Base-by-base conservation (phyloP, 2,888 invertebrate species). In the Archips xylosteana region DNA sequence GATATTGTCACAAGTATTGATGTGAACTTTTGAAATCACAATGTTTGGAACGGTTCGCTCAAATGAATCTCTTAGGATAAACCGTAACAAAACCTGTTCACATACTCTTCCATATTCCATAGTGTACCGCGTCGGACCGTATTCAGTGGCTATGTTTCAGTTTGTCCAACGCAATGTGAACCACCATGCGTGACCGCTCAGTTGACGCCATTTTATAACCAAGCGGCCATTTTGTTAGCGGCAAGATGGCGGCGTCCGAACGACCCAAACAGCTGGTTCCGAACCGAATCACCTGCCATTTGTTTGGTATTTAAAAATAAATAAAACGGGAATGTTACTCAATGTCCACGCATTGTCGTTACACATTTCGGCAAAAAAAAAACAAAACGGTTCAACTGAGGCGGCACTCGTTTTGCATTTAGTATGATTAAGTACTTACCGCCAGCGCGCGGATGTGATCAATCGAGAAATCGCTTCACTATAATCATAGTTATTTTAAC, bases 241-340 rank as follows among this genome's bases (percentile, higher is more conserved):
- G 68, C 78, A 82, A 84, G 75, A 85, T 88, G 91, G 91, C 89
- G 87, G 87, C 86, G 79, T 76, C 85, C 90, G 90, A 91, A 90
- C 91, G 90, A 89, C 80, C 91, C 92, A 88, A 89, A 85, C 92
- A 82, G 89, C 89, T 78, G 87, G 86, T 92, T 92, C 90, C 81
- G 80, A 77, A 74, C 70, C 75, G 90, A 91, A 92, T 87, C 89
- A 80, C 87, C 87, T 87, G 91, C 79, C 80, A 83, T 85, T 90
- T 91, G 91, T 85, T 82, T 83, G 78, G 80, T 81, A 77, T 77
- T 2, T 79, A 81, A 75, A 79, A 76, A 82, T 79, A 51, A 51
- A 60, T 60, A 87, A 89, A 88, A 88, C 80, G 74, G 86, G 87
- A 92, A 92, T 92, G 92, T 88, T 80, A 82, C 86, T 85, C 89